These are phyloP conservation scores for Metopolophium dirhodum DNA, from an alignment of 1,140 invertebrate species.

Conservation along the genomic window DNA sequence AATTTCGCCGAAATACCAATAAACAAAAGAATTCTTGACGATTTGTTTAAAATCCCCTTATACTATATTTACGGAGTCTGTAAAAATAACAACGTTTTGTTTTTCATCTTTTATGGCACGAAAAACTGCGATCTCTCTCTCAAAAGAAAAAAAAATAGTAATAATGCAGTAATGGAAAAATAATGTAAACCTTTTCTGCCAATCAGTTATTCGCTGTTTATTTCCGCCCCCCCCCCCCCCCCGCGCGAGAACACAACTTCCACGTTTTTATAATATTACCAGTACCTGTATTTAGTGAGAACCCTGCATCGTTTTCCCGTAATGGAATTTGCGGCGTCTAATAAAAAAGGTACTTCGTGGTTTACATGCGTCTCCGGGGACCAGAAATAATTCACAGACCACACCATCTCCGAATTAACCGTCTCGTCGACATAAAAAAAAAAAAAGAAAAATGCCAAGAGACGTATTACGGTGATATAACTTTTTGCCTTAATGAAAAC, in stretches of 20 bases:
- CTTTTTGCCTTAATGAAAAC: not conserved
- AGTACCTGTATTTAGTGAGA: not conserved
- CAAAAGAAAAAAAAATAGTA: not conserved
- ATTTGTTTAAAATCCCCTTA: not conserved
- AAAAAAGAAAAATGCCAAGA: not conserved
- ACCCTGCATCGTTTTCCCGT: not conserved
- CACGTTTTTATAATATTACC: not conserved
- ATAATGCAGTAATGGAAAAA: not conserved
- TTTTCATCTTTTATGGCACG: not conserved
- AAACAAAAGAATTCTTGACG: not conserved
- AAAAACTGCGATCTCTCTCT: not conserved
- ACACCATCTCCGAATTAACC: not conserved
- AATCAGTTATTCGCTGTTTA: not conserved
- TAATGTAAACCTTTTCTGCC: not conserved
- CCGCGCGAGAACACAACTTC: not conserved
- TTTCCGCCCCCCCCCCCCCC: not conserved
- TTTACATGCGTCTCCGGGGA: not conserved
- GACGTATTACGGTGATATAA: constrained; percentile 11
- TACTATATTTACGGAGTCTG: not conserved
- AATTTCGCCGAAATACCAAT: not conserved
- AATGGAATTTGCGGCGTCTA: not conserved
- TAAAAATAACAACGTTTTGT: not conserved
- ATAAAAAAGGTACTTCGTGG: not conserved
- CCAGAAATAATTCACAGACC: not conserved
- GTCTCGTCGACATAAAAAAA: not conserved